These are phyloP conservation scores for Microtus ochrogaster DNA, from an alignment of 2,113 vertebrate genomes.

Conservation along the genomic window DNA sequence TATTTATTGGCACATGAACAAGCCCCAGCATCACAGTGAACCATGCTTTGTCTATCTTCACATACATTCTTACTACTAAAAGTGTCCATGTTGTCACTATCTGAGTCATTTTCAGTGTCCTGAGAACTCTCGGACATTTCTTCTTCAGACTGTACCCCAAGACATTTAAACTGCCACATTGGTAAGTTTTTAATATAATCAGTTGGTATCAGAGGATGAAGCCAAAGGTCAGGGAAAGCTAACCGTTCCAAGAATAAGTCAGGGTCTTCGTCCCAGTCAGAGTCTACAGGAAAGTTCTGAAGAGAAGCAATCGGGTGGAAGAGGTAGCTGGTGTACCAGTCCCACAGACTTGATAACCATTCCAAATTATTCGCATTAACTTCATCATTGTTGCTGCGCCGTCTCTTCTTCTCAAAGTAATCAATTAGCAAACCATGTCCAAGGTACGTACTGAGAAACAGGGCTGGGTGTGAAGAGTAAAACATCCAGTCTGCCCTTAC, in stretches of 20 bases:
- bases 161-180: conserved; percentile 92
- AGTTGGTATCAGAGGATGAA: conserved; percentile 94
- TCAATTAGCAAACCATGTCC: conserved; percentile 96
- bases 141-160: conserved; percentile 74
- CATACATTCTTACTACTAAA: conserved; percentile 66
- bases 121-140: conserved; percentile 83
- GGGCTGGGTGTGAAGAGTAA: conserved; percentile 97
- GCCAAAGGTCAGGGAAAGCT: conserved; percentile 98
- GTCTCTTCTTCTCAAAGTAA: conserved; percentile 97
- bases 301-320: conserved; percentile 96
- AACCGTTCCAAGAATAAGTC: conserved; percentile 93
- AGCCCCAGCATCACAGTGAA: conserved; percentile 56
- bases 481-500: conserved; percentile 98
- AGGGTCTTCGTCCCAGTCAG: conserved; percentile 97
- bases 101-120: conserved; percentile 88
- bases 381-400: conserved; percentile 90
- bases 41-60: conserved; percentile 78
- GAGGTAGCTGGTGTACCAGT: conserved; percentile 98
- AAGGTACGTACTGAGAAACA: conserved; percentile 97
- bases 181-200: conserved; percentile 97
- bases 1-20: conserved; percentile 76
- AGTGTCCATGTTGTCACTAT: conserved; percentile 84
- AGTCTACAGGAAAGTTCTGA: conserved; percentile 94
- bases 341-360: conserved; percentile 98
- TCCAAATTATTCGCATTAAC: conserved; percentile 96